Base-by-base conservation (phyloP, 2,113 vertebrate genomes). In the Entelurus aequoreus region DNA sequence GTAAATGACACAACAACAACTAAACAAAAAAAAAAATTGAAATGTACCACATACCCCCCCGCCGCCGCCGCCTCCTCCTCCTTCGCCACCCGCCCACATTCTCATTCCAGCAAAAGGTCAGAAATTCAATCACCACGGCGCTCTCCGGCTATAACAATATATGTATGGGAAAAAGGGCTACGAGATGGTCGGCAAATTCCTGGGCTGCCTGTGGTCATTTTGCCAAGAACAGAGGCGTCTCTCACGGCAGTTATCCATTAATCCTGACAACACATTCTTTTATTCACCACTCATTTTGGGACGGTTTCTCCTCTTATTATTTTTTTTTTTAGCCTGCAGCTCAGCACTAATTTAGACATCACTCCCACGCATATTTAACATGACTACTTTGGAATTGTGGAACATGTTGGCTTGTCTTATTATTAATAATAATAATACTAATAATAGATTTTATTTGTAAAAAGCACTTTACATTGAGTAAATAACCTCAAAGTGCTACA, bases 81-180 rank as follows among this genome's bases (percentile, higher is more conserved):
- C 59, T 65, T 74, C 63, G 72, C 54, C 40, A 69, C 63, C 56
- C 69, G 68, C 37, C 62, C 69, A 71, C 69, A 71, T 78, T 85
- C 81, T 84, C 83, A 90, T 91, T 90, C 88, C 87, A 83, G 81
- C 87, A 85, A 90, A 91, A 91, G 90, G 90, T 91, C 90, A 91
- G 84, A 90, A 90, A 89, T 91, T 90, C 90, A 89, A 91, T 91
- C 87, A 89, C 74, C 85, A 86, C 79, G 6, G 70, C 74, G 10
- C 56, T 75, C 86, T 83, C 87, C 86, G 86, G 88, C 86, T 79
- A 82, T 88, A 87, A 85, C 88, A 89, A 88, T 87, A 80, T 89
- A 90, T 90, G 84, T 87, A 89, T 86, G 85, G 85, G 88, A 86
- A 82, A n/a, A 84, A 78, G 76, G 80, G 48, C 28, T 61, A 61